Evolutionary conservation across 2,113 vertebrate species (phyloP).

Genomic region (Balaeniceps rex): DNA sequence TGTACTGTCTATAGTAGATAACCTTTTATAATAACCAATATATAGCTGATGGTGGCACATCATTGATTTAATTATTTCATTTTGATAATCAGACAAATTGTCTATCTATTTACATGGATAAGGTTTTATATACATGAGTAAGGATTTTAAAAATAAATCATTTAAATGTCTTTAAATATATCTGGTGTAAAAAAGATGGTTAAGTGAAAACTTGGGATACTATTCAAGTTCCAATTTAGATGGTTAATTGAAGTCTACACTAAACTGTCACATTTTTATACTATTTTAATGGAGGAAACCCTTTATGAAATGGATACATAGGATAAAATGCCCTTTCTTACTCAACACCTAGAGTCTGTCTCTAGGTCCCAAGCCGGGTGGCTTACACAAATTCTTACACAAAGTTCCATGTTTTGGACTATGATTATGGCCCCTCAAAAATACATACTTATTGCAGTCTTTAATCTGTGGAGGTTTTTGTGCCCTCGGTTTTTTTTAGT

Average conservation of each 20-base stretch:
- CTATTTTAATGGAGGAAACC: background rate
- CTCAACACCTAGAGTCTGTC: background rate
- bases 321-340: background rate
- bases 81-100: background rate
- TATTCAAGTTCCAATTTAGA: background rate
- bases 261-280: background rate
- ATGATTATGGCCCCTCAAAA: background rate
- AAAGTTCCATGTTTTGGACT: background rate
- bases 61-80: background rate
- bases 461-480: background rate
- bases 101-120: background rate
- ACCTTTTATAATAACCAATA: background rate
- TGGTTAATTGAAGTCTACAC: background rate
- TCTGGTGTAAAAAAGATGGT: background rate
- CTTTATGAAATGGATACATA: background rate
- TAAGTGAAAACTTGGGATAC: background rate
- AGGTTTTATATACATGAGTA: background rate
- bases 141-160: background rate
- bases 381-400: background rate
- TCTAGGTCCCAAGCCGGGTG: background rate
- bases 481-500: background rate
- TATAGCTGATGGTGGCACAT: background rate
- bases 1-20: background rate
- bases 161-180: background rate
- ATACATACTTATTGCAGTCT: background rate